Base-by-base conservation (phyloP, 1,140 invertebrate genomes). In the Aethina tumida region DNA sequence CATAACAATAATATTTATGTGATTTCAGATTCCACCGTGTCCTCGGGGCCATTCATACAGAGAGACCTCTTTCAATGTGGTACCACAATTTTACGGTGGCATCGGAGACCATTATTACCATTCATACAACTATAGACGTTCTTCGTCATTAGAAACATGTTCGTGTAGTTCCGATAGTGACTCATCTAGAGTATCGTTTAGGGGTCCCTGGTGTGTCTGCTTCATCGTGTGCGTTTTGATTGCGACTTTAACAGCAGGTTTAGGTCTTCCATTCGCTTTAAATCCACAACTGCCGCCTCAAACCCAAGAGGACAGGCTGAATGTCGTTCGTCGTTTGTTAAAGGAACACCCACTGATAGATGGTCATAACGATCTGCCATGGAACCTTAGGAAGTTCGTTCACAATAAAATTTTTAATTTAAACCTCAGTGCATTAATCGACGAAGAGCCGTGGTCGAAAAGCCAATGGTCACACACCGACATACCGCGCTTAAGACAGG, bases 341-440 rank as follows among this genome's bases (percentile, higher is more conserved):
- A 68, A 70, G 34, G 73, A 75, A 37, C 67, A 70, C 8, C 75
- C 75, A 5, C 62, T 77, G 7, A 67, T 72, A 16, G 75, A 77
- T 63, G 89, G 86, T 32, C 87, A 91, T 64, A 92, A 91, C 63
- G 86, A 91, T 64, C 73, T 91, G 54, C 80, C 88, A 24, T 88
- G 81, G 79, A 85, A 87, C 55, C 75, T 87, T 42, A 69, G 84
- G 44, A 81, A 81, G 54, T 82, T 83, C 60, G 73, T 83, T 39
- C 77, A 87, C 61, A 91, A 89, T 64, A 78, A 82, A 60, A 70
- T 94, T 28, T 73, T 77, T 27, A 71, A 74, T 38, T 75, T 90
- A 20, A 85, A 91, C 62, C 71, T 92, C 38, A 81, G 77, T 52
- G 72, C 73, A 32, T 68, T 92, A 19, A 74, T 73, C 34, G 66